Evolutionary conservation across 2,888 invertebrate species (phyloP).

Genomic region (Chirona hameri): DNA sequence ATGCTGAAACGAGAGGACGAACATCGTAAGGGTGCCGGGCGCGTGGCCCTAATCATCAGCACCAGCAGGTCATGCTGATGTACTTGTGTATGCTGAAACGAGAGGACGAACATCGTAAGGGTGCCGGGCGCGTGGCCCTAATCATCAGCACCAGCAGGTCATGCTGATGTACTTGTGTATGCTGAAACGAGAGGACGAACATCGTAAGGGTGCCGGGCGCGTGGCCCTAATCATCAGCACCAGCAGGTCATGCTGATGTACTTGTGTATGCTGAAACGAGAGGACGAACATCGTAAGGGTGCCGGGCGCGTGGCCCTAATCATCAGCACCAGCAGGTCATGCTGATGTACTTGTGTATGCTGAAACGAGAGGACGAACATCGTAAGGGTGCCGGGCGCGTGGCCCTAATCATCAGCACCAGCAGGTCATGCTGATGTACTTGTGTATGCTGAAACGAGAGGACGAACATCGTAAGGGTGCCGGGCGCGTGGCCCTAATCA

Average conservation of each 20-base stretch:
- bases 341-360: conserved; percentile 48
- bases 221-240: no score
- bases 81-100: conserved; percentile 46
- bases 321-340: conserved; percentile 43
- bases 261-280: conserved; percentile 44
- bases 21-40: no score
- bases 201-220: no score
- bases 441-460: conserved; percentile 43
- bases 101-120: no score
- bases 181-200: neutral
- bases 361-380: neutral
- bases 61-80: conserved; percentile 46
- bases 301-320: no score
- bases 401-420: no score
- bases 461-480: no score
- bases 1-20: conserved; percentile 33
- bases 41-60: no score
- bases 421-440: conserved; percentile 49
- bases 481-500: no score
- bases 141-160: conserved; percentile 40
- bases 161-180: conserved; percentile 50
- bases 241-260: conserved; percentile 48
- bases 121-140: no score
- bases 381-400: no score
- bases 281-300: no score